Evolutionary conservation across 2,797 vertebrate genomes (phyloP), one percentile per base, ranked within the genome.

Genomic region (Morus bassanus): DNA sequence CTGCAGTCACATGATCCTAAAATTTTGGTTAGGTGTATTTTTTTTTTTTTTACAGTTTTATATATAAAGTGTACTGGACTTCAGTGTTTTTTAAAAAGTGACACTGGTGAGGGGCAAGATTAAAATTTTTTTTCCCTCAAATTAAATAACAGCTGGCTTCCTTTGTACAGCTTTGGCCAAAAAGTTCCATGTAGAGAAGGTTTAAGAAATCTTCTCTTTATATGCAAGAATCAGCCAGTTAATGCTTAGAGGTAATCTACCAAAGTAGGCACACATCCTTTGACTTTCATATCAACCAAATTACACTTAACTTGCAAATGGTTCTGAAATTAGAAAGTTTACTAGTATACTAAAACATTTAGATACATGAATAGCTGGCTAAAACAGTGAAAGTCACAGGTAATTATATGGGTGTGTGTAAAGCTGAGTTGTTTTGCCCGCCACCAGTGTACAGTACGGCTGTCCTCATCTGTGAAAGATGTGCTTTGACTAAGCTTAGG

Each of bases 401-500:
- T 76, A 93, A 92, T 91, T 50, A 68, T 51, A 91, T 35, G 75
- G 95, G 94, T 59, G 89, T 69, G 75, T 69, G 87, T 93, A 96
- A 96, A 97, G 97, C 93, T 92, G 94, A 88, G 97, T 95, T 92
- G 96, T 95, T 97, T 98, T 96, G 97, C 98, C 97, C 96, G 7
- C 97, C 96, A 96, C 97, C 98, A 98, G 98, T 98, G 98, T 98
- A 98, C 72, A 95, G 95, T 97, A 93, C 60, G 28, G 93, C 95
- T 96, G 93, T 98, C 95, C 97, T 88, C 61, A 41, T 25, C 96
- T 98, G 97, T 97, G 98, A 98, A 98, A 98, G 97, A 92, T 98
- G 98, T 97, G 98, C 98, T 98, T 98, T 95, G 97, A 97, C 97
- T 97, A 92, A 94, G 95, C 78, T 75, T 86, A 96, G 97, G 98